phyloP scores from a whole-genome alignment of 2,797 vertebrate genomes.

The Takifugu ocellatus region DNA sequence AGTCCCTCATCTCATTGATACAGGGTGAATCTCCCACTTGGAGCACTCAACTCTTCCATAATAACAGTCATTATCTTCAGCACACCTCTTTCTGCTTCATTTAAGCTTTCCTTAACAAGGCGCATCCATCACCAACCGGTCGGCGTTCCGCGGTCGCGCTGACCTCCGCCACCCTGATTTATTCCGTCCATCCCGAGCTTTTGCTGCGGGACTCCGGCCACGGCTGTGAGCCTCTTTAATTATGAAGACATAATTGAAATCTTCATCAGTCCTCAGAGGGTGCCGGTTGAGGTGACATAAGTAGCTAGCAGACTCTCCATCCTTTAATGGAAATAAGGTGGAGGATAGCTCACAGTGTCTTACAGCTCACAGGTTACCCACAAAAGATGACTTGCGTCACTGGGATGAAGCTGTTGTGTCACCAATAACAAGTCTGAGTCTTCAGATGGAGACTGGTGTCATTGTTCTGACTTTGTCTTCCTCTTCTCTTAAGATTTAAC shows the following conservation, averaged over 20 bases:
- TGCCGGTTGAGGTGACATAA: constrained; percentile 48
- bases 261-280: constrained; percentile 65
- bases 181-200: constrained; percentile 51
- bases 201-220: constrained; percentile 52
- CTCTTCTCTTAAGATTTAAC: constrained; percentile 29
- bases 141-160: constrained; percentile 35
- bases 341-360: constrained; percentile 5
- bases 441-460: constrained; percentile 27
- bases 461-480: constrained; percentile 58
- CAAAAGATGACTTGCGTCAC: constrained; percentile 9
- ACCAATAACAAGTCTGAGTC: constrained; percentile 12
- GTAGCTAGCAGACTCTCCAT: constrained; percentile 34
- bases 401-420: constrained; percentile 44
- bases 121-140: constrained; percentile 68
- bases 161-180: constrained; percentile 66
- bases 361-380: constrained; percentile 25
- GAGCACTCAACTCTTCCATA: constrained; percentile 58
- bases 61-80: constrained; percentile 75
- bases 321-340: constrained; percentile 52
- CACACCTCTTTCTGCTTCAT: constrained; percentile 77
- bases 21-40: constrained; percentile 53
- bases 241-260: constrained; percentile 73
- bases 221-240: constrained; percentile 76
- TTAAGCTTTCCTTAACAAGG: constrained; percentile 70
- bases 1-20: constrained; percentile 51